Evolutionary conservation across 2,113 vertebrate species (phyloP), one percentile per base, ranked within the genome.

Genomic region (Callopanchax toddi): DNA sequence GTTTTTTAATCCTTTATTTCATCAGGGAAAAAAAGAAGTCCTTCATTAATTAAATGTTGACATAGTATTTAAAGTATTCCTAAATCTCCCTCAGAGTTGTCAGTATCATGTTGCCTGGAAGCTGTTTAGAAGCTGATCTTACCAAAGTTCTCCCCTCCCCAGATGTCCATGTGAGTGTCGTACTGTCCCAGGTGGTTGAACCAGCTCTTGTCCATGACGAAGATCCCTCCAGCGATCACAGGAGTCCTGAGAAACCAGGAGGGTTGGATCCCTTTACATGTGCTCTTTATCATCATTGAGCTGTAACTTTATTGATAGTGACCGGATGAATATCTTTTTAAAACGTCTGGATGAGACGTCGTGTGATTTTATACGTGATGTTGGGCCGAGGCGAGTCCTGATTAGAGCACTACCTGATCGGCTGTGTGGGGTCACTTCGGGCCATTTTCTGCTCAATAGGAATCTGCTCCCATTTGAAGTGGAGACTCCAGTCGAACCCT

Each of bases 381-480:
- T n/a, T n/a, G n/a, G n/a, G n/a, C n/a, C n/a, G n/a, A n/a, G n/a
- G n/a, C n/a, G n/a, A 6, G 29, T 32, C 22, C 22, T 17, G 7
- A 0, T 2, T 18, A 25, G 0, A 1, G 0, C 12, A 45, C 0
- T 0, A 82, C 97, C 97, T 96, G 86, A 99, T 99, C 46, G 96
- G 90, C 76, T 93, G 93, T 9, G 96, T 99, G 42, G 97, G 96
- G 71, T 99, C 96, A 32, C 93, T 96, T 72, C 97, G 92, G 25
- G 95, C 94, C 94, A 99, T 96, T 86, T 98, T 98, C 92, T 99
- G 96, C 77, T 99, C 96, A 71, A 98, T 94, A 17, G 97, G 96
- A 88, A 99, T 99, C 91, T 99, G 97, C 60, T 99, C 97, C 97
- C 97, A 99, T 76, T 98, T 99, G 76, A 99, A 99, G 80, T 99